Percentiles rank a stretch among this genome's conserved stretches.
These are phyloP conservation scores for Vandiemenella viatica DNA, from an alignment of 2,888 invertebrate species.

Conservation along the genomic window DNA sequence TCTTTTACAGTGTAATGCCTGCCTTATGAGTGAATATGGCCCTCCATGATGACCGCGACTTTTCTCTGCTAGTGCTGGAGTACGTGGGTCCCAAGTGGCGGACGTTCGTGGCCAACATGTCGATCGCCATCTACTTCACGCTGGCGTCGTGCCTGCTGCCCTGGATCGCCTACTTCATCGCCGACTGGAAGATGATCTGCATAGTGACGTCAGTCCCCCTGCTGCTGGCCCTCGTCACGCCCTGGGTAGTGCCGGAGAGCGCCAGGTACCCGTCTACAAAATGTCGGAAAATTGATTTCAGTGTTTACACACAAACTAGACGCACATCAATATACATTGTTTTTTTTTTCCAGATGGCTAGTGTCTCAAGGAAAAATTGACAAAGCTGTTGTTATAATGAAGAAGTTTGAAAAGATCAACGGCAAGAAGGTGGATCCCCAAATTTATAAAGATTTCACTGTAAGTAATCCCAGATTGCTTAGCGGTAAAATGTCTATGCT, in stretches of 20 bases:
- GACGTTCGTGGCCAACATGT: constrained; percentile 83
- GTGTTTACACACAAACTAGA: no score
- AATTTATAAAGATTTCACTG: constrained; percentile 57
- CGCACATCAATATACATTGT: no score
- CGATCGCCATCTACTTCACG: constrained; percentile 77
- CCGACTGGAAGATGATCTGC: constrained; percentile 66
- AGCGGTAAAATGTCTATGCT: no score
- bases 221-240: constrained; percentile 51
- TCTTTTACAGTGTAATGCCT: no score
- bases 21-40: no score
- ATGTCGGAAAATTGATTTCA: constrained; percentile 1
- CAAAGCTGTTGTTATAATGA: constrained; percentile 59
- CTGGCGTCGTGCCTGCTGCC: constrained; percentile 63
- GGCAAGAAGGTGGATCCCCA: constrained; percentile 56
- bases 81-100: constrained; percentile 83
- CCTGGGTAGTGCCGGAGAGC: constrained; percentile 69
- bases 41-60: no score
- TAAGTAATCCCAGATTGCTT: constrained; percentile 31
- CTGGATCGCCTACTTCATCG: constrained; percentile 68
- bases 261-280: constrained; percentile 43
- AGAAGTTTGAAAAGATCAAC: constrained; percentile 67
- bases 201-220: constrained; percentile 66
- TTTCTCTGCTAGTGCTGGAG: constrained; percentile 73
- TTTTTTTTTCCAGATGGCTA: constrained; percentile 49
- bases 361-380: constrained; percentile 73